A percentile compares a stretch with the other conserved stretches of the same genome.
Evolutionary conservation across 2,113 vertebrate genomes (phyloP).

Genomic region (Sinocyclocheilus rhinocerous): DNA sequence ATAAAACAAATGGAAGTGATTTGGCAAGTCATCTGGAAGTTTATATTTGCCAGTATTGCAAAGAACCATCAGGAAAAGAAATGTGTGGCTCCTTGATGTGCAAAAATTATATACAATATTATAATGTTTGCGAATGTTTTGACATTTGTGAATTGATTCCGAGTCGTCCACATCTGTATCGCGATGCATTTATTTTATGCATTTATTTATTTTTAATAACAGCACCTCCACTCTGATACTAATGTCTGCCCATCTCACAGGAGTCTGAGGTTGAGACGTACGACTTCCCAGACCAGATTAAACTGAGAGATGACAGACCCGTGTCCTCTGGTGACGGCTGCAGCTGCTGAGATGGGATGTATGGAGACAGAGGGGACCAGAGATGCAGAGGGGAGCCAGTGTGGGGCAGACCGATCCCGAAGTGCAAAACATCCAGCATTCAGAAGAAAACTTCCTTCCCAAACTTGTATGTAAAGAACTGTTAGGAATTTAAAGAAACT

Average conservation of each 20-base stretch:
- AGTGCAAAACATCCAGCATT: constrained; percentile 26
- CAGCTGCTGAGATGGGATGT: constrained; percentile 52
- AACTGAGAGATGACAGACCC: constrained; percentile 53
- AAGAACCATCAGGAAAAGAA: no score
- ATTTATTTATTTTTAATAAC: background rate
- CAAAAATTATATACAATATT: no score
- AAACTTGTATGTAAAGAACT: constrained; percentile 34
- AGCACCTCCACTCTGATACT: background rate
- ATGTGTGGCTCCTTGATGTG: no score
- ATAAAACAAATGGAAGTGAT: no score
- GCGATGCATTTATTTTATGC: no score
- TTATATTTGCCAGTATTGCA: no score
- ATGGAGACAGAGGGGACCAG: background rate
- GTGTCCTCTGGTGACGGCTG: constrained; percentile 48
- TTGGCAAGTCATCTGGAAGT: no score
- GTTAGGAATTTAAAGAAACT: constrained; percentile 38
- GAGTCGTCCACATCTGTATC: no score
- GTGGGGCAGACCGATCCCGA: background rate
- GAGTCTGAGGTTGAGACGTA: constrained; percentile 59
- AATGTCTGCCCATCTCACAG: background rate
- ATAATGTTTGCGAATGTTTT: no score
- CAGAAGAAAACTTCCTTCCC: constrained; percentile 31
- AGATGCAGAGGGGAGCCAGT: constrained; percentile 24
- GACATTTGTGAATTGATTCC: no score
- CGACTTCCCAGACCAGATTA: constrained; percentile 60